phyloP scores from a whole-genome alignment of 1,140 invertebrate species.

The Drosophila serrata region DNA sequence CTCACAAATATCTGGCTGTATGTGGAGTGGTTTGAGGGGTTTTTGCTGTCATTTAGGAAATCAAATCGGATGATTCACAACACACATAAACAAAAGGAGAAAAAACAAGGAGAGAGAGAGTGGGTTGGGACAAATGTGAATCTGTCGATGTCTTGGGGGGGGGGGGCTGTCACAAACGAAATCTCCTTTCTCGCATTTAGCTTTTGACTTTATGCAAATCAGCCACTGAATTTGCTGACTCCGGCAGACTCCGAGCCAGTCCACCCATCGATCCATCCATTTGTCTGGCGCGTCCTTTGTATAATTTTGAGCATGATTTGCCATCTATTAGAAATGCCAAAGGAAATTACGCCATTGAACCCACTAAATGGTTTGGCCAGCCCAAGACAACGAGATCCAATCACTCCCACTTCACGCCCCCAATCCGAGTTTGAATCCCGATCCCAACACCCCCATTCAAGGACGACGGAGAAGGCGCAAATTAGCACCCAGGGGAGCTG shows the following conservation, averaged over 20 bases:
- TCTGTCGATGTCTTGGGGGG: conserved; percentile 43
- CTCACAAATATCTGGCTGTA: conserved; percentile 16
- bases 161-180: conserved; percentile 32
- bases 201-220: conserved; percentile 61
- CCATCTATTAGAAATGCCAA: conserved; percentile 58
- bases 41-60: conserved; percentile 70
- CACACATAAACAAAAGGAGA: conserved; percentile 35
- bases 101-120: neutral
- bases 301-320: conserved; percentile 71
- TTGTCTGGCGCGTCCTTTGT: conserved; percentile 48
- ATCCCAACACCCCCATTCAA: conserved; percentile 10
- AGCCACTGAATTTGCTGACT: conserved; percentile 48
- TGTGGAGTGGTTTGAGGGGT: conserved; percentile 37
- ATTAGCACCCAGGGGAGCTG: conserved; percentile 74
- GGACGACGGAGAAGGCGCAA: conserved; percentile 39
- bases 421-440: neutral
- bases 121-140: conserved; percentile 34
- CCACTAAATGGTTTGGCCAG: conserved; percentile 58
- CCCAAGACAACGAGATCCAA: conserved; percentile 34
- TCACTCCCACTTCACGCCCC: conserved; percentile 12
- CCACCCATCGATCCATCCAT: conserved; percentile 41
- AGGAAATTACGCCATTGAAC: conserved; percentile 67
- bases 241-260: neutral
- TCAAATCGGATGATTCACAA: conserved; percentile 75
- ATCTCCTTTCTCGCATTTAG: conserved; percentile 20